A percentile compares a stretch with the other conserved stretches of the same genome.
These are phyloP conservation scores for Sminthurides bifidus DNA, from an alignment of 1,140 invertebrate genomes.

Conservation along the genomic window DNA sequence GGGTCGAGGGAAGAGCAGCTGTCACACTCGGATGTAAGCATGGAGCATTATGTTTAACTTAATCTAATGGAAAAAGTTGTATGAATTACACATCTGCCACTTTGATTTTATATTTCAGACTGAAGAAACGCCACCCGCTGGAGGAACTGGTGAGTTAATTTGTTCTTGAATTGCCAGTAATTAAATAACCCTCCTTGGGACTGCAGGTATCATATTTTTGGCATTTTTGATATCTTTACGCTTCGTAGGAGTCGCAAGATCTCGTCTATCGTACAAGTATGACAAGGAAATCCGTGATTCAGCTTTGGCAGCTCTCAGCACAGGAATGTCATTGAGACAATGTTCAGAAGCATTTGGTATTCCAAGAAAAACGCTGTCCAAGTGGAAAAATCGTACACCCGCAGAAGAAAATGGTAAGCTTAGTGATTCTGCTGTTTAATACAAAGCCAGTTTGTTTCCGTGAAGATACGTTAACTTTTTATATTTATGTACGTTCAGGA, in stretches of 20 bases:
- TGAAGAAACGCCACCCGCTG: background rate
- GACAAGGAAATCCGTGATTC: slow-evolving; percentile 23
- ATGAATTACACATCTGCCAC: background rate
- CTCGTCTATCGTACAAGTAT: slow-evolving; percentile 13
- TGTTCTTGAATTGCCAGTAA: background rate
- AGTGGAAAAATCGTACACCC: slow-evolving; percentile 20
- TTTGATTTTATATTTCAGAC: background rate
- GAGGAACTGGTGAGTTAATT: background rate
- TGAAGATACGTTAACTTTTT: background rate
- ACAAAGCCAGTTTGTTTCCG: background rate
- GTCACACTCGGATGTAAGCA: background rate
- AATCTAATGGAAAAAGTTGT: background rate
- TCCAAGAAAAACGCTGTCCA: slow-evolving; percentile 24
- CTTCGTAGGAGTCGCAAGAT: background rate
- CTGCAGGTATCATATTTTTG: background rate
- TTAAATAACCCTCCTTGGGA: background rate
- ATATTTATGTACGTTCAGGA: background rate
- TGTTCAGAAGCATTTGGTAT: slow-evolving; percentile 26
- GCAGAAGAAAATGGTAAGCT: slow-evolving; percentile 5
- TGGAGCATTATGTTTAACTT: background rate
- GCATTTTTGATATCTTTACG: background rate
- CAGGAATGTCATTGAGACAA: slow-evolving; percentile 20
- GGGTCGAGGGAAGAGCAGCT: too few species aligned
- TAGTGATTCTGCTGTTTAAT: background rate
- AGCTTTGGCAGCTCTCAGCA: slow-evolving; percentile 16